Evolutionary conservation across 1,140 invertebrate genomes (phyloP).

Genomic region (Leptinotarsa undecemlineata): DNA sequence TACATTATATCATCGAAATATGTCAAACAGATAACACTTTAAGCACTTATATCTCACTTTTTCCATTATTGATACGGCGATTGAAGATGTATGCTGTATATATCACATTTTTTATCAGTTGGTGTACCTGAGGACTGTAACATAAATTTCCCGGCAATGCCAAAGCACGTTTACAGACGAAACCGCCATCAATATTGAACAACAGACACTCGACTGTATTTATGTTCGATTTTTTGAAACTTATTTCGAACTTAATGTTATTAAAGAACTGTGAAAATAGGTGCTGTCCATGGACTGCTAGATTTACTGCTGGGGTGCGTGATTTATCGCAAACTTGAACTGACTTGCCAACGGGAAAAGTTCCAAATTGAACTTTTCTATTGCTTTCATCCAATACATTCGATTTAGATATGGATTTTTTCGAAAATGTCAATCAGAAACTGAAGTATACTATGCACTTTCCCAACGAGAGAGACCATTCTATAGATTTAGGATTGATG

Average conservation of each 20-base stretch:
- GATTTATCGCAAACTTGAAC: constrained; percentile 11
- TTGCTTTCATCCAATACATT: too few species aligned
- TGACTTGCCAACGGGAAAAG: not conserved
- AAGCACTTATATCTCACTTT: too few species aligned
- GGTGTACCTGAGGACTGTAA: not conserved
- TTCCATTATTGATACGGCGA: too few species aligned
- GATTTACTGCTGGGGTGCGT: constrained; percentile 6
- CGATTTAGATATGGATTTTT: too few species aligned
- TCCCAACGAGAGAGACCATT: too few species aligned
- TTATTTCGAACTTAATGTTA: constrained; percentile 33
- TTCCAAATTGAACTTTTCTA: not conserved
- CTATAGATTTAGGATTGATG: too few species aligned
- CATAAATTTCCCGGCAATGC: not conserved
- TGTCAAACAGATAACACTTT: too few species aligned
- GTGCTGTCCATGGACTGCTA: constrained; percentile 21
- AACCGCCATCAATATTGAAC: constrained; percentile 31
- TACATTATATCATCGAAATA: too few species aligned
- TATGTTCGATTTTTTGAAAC: constrained; percentile 29
- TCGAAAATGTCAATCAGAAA: too few species aligned
- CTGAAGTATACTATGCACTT: too few species aligned
- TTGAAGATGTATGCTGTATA: too few species aligned
- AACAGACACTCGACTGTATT: constrained; percentile 34
- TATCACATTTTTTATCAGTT: constrained; percentile 3
- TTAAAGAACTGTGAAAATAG: constrained; percentile 33
- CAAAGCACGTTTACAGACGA: not conserved